These are phyloP conservation scores for Lycaena phlaeas DNA, from an alignment of 2,888 invertebrate genomes.

Conservation along the genomic window DNA sequence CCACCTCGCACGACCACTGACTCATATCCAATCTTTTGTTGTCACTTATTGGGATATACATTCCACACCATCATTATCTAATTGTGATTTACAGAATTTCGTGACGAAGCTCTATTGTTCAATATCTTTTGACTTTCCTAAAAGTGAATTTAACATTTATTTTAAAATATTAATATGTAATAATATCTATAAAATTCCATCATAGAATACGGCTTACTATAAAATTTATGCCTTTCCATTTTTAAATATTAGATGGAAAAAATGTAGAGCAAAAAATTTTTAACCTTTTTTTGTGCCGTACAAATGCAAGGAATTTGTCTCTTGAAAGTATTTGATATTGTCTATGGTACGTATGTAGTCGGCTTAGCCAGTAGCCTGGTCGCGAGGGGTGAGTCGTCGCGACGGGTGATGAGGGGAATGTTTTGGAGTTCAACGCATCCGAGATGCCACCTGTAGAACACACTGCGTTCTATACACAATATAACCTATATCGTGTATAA, in stretches of 20 bases:
- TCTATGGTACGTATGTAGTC: conserved; percentile 25
- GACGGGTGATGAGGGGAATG: conserved; percentile 32
- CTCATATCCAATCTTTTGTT: conserved; percentile 27
- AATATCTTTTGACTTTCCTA: too few species aligned
- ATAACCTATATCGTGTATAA: too few species aligned
- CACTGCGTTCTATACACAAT: conserved; percentile 6
- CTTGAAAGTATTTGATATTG: conserved; percentile 32
- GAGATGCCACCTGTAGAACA: conserved; percentile 12
- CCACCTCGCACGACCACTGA: conserved; percentile 36
- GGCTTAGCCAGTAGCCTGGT: conserved; percentile 36
- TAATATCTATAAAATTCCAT: too few species aligned
- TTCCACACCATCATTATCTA: neutral
- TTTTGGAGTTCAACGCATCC: conserved; percentile 54
- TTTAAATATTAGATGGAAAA: neutral
- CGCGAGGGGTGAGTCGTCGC: conserved; percentile 20
- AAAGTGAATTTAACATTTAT: too few species aligned
- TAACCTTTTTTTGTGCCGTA: conserved; percentile 36
- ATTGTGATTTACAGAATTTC: neutral
- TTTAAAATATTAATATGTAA: too few species aligned
- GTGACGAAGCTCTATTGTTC: too few species aligned
- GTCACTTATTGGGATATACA: conserved; percentile 4
- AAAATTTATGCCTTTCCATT: too few species aligned
- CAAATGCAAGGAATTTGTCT: conserved; percentile 46
- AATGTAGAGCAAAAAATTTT: conserved; percentile 26
- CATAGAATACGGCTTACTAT: too few species aligned